Conservation (phyloP, 2,797 vertebrate genomes). For the Callimico goeldii region DNA sequence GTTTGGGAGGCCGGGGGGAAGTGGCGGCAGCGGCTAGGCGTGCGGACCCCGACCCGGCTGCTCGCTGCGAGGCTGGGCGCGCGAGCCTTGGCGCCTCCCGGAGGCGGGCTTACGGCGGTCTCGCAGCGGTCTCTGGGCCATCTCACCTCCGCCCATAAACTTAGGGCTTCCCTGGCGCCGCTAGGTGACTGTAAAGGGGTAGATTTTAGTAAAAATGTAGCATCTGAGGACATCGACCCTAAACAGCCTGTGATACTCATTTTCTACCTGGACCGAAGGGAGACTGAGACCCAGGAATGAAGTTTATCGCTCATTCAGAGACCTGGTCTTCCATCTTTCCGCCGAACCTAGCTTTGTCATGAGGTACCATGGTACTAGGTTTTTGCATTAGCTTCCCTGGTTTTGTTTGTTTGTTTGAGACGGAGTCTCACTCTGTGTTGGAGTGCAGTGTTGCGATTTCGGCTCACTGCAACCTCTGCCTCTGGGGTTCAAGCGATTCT, state of each 20-base stretch:
- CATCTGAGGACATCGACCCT: background rate
- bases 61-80: background rate
- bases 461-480: too few species aligned
- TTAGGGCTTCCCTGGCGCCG: accelerated
- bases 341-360: background rate
- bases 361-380: accelerated
- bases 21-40: accelerated
- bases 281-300: background rate
- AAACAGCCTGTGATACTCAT: accelerated
- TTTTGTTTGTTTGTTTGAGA: too few species aligned
- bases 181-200: background rate
- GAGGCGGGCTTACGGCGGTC: background rate
- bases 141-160: accelerated
- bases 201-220: background rate
- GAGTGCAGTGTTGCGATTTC: too few species aligned
- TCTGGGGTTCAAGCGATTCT: too few species aligned
- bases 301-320: background rate
- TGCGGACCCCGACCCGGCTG: accelerated
- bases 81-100: background rate
- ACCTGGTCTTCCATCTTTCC: background rate
- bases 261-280: background rate
- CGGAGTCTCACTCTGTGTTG: too few species aligned
- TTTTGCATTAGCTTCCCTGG: background rate
- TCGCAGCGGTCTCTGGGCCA: background rate
- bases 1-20: too few species aligned